Evolutionary conservation across 2,888 invertebrate genomes (phyloP).

Genomic region (Pristionchus mayeri): DNA sequence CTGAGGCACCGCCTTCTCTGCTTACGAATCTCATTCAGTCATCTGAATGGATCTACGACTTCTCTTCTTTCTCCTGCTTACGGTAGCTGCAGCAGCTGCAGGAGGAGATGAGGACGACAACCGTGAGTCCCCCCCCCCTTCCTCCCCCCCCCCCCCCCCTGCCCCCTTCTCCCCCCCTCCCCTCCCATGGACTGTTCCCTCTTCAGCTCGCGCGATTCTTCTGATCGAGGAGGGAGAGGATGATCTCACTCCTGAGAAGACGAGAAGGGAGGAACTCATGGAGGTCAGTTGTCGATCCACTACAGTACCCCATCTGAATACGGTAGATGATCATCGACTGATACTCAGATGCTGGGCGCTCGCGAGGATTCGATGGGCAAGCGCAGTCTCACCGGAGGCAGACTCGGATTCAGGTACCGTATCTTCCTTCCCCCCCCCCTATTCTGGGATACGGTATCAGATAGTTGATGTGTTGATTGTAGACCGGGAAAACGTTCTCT

Average conservation of each 20-base stretch:
- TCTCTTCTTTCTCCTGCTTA: neutral
- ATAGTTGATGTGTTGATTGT: neutral
- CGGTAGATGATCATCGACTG: neutral
- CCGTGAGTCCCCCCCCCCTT: neutral
- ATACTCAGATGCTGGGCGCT: slow-evolving; percentile 1
- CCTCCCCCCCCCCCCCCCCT: too few relatives aligned
- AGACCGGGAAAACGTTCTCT: slow-evolving; percentile 54
- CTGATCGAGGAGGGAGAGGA: neutral
- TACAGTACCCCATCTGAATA: neutral
- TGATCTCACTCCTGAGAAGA: neutral
- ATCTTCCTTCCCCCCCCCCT: too few relatives aligned
- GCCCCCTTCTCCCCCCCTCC: too few relatives aligned
- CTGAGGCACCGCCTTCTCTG: neutral
- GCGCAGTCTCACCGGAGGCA: slow-evolving; percentile 12
- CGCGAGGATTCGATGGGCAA: slow-evolving; percentile 46
- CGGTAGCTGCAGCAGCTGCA: neutral
- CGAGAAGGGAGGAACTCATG: neutral
- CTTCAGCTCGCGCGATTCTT: neutral
- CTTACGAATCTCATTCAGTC: neutral
- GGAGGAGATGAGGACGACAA: neutral
- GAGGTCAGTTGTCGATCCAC: neutral
- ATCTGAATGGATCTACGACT: slow-evolving; percentile 15
- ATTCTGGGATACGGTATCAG: neutral
- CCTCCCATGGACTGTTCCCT: too few relatives aligned
- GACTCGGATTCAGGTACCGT: slow-evolving; percentile 48